Percentiles rank a stretch among this genome's conserved stretches.
Conservation (phyloP, 2,888 invertebrate species). For the Mycalesis mineus region DNA sequence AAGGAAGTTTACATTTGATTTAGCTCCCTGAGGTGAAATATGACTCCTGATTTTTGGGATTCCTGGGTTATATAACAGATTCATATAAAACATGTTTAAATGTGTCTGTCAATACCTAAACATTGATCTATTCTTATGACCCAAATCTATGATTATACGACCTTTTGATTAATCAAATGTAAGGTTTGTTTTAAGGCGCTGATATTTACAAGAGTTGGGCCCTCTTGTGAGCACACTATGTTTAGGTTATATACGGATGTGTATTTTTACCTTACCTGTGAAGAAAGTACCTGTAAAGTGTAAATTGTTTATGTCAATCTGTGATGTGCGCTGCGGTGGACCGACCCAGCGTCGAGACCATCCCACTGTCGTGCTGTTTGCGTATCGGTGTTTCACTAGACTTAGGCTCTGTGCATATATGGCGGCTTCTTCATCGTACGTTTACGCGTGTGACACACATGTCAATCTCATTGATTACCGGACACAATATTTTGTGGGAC, state of each 20-base stretch:
- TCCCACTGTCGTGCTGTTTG: slow-evolving; percentile 62
- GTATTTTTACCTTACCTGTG: slow-evolving; percentile 71
- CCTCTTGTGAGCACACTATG: slow-evolving; percentile 65
- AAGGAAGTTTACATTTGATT: too few species aligned
- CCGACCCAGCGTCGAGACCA: slow-evolving; percentile 49
- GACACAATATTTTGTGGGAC: too few species aligned
- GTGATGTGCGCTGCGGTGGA: slow-evolving; percentile 72
- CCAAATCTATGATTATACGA: too few species aligned
- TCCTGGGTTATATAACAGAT: too few species aligned
- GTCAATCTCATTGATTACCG: too few species aligned
- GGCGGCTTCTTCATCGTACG: neutral
- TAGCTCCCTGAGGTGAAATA: too few species aligned
- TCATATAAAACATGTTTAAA: too few species aligned
- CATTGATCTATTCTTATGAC: too few species aligned
- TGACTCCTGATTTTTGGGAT: too few species aligned
- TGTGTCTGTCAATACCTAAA: too few species aligned
- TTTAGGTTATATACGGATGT: slow-evolving; percentile 66
- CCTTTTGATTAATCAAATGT: too few species aligned
- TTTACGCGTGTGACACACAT: neutral
- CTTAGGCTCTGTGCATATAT: slow-evolving; percentile 31
- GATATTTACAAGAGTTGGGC: slow-evolving; percentile 55
- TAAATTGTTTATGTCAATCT: slow-evolving; percentile 65
- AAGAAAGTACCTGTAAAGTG: slow-evolving; percentile 74
- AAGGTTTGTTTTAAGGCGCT: too few species aligned
- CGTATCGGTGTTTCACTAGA: slow-evolving; percentile 61